Evolutionary conservation across 1,140 invertebrate genomes (phyloP).

Genomic region (Solenopsis fugax): DNA sequence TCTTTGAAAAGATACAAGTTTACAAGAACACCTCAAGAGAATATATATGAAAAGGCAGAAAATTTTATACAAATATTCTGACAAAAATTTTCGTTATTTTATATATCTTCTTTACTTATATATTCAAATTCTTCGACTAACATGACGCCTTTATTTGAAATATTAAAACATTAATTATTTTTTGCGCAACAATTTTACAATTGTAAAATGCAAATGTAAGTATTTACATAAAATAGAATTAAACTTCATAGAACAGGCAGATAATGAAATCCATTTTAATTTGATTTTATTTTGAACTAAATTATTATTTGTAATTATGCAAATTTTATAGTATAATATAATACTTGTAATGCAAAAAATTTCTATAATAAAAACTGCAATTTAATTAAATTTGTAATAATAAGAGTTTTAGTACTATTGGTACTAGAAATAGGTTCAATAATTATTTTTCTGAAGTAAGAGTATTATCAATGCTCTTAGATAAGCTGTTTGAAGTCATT

Average conservation of each 20-base stretch:
- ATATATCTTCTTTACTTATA: neutral
- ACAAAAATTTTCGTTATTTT: too few species aligned
- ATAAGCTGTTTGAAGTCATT: neutral
- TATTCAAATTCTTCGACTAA: neutral
- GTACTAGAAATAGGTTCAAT: neutral
- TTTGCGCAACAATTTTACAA: neutral
- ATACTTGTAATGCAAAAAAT: neutral
- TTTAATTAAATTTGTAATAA: neutral
- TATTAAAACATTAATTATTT: neutral
- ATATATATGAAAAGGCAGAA: neutral
- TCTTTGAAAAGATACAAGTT: neutral
- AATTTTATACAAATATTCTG: neutral
- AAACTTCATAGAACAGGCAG: neutral
- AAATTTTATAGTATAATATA: neutral
- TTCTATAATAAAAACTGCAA: neutral
- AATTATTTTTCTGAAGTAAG: neutral
- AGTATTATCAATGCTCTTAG: neutral
- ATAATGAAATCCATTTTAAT: neutral
- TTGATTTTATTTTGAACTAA: slow-evolving; percentile 1
- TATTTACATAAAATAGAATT: neutral
- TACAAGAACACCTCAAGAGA: neutral
- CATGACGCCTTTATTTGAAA: neutral
- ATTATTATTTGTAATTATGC: neutral
- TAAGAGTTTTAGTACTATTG: neutral
- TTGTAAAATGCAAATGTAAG: neutral